A percentile compares a stretch with the other conserved stretches of the same genome.
phyloP scores from a whole-genome alignment of 2,797 vertebrate genomes.

The Carcharodon carcharias region DNA sequence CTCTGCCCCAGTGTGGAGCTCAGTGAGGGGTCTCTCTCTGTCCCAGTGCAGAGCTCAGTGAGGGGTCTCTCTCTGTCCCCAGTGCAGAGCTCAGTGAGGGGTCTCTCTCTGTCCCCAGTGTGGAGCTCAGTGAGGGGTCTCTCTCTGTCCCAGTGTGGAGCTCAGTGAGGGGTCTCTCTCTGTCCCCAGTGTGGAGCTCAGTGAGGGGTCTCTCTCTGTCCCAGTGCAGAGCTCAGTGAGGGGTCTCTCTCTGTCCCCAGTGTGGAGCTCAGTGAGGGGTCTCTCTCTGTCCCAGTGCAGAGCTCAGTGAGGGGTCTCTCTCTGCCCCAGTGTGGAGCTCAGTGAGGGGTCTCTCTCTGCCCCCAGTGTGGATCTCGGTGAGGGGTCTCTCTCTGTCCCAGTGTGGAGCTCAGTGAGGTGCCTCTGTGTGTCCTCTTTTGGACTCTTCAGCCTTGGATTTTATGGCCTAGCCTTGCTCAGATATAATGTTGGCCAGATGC shows the following conservation, averaged over 20 bases:
- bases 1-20: background rate
- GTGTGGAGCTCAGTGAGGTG: no score
- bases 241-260: background rate
- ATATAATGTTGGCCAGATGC: background rate
- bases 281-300: background rate
- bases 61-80: background rate
- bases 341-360: background rate
- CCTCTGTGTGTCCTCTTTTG: no score
- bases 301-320: background rate
- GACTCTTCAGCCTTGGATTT: background rate
- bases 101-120: background rate
- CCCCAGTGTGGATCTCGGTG: no score
- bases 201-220: background rate
- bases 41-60: background rate
- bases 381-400: no score
- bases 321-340: background rate
- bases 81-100: background rate
- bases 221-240: background rate
- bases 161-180: background rate
- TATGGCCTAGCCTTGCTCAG: background rate
- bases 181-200: background rate
- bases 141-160: background rate
- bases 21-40: background rate
- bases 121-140: background rate
- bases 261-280: background rate